Base-by-base conservation (phyloP, 2,888 invertebrate genomes). In the Phaonia tiefii region DNA sequence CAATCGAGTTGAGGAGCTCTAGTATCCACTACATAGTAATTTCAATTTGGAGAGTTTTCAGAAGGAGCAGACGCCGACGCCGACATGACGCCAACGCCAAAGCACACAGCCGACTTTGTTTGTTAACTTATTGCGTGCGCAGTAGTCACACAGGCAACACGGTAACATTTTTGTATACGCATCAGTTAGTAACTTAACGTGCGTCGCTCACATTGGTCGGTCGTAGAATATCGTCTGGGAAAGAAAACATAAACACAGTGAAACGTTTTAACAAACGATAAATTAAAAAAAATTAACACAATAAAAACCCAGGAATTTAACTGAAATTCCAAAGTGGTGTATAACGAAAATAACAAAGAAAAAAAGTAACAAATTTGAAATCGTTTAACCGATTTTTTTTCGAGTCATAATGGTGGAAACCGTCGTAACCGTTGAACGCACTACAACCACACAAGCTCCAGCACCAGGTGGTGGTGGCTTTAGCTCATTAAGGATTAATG, bases 361-460 rank as follows among this genome's bases (percentile, higher is more conserved):
- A 44, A n/a, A 72, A 67, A 65, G 58, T 10, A 54, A 72, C 20
- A 63, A 77, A 56, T 54, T 44, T 39, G 60, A 74, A 66, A 73
- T 25, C n/a, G n/a, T n/a, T n/a, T n/a, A 63, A 56, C 10, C 22
- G 20, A 83, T 66, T 54, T 44, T 67, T n/a, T 69, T 49, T 56
- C 17, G 39, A 70, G 51, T 31, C 80, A 95, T 95, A 94, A 96
- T 96, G 94, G 95, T 95, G 90, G 96, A 96, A 93, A 95, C 95
- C 88, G 95, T 95, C 88, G 95, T 96, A 87, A 95, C 94, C 87
- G 94, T 95, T 90, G 95, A 95, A 89, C 94, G 94, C 89, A 94
- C 92, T 92, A 94, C 91, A 90, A 85, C 88, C 71, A 84, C 90
- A 87, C 85, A 90, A 86, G 86, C 89, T 83, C 79, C 90, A 84